phyloP scores from a whole-genome alignment of 2,888 invertebrate species.

The Unio delphinus region DNA sequence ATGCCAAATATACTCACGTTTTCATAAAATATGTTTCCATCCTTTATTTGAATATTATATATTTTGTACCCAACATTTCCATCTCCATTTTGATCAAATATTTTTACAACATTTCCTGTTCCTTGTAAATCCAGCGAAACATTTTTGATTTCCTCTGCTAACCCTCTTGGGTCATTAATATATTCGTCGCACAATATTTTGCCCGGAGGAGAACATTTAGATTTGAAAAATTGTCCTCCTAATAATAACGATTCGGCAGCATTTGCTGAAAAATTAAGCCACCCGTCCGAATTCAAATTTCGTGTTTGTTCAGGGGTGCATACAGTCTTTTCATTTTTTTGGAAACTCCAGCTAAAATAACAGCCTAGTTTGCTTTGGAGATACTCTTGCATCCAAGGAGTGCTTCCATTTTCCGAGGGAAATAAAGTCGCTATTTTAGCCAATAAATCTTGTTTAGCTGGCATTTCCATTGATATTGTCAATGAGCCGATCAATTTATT shows the following conservation, averaged over 20 bases:
- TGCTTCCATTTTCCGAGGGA: not conserved
- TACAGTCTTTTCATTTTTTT: conserved; percentile 1
- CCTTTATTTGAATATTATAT: conserved; percentile 6
- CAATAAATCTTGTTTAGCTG: conserved; percentile 4
- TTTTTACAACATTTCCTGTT: not conserved
- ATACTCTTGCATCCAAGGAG: conserved; percentile 14
- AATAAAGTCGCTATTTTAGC: conserved; percentile 1
- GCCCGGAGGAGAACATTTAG: conserved; percentile 9
- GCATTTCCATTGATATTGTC: conserved; percentile 9
- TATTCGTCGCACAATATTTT: conserved; percentile 7
- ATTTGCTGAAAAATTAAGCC: conserved; percentile 13
- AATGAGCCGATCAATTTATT: conserved; percentile 10
- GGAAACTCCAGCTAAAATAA: conserved; percentile 12
- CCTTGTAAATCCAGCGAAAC: conserved; percentile 5
- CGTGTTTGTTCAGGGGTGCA: too few relatives aligned
- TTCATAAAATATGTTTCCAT: too few relatives aligned
- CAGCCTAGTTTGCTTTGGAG: conserved; percentile 8
- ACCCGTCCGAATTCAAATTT: conserved; percentile 8
- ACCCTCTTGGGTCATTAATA: not conserved
- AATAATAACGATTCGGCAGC: conserved; percentile 12
- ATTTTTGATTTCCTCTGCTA: conserved; percentile 3
- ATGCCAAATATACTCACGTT: too few relatives aligned
- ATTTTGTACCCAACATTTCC: conserved; percentile 23
- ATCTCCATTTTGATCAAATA: conserved; percentile 21
- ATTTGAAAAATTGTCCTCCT: conserved; percentile 11